phyloP scores from a whole-genome alignment of 2,888 invertebrate genomes.

The Dascillus cervinus region DNA sequence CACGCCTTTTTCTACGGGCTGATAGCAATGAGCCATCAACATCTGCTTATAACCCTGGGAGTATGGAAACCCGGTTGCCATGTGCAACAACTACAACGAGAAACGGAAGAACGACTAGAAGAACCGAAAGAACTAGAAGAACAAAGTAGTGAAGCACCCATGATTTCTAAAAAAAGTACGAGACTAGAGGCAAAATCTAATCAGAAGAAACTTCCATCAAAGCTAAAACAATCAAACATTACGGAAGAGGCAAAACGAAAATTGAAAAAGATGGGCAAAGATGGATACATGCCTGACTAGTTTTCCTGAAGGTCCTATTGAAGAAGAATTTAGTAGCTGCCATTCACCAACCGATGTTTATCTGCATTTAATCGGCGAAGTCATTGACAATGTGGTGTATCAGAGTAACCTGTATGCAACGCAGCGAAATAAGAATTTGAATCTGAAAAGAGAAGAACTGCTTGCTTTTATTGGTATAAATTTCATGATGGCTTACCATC shows the following conservation, averaged over 20 bases:
- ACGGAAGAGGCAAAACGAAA: constrained; percentile 2
- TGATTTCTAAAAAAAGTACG: constrained; percentile 3
- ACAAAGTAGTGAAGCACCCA: not conserved
- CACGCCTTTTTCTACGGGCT: too few species aligned
- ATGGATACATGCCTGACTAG: constrained; percentile 5
- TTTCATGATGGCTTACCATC: constrained; percentile 7
- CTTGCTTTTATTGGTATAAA: constrained; percentile 9
- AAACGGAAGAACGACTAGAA: not conserved
- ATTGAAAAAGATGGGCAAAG: constrained; percentile 3
- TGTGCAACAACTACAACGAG: too few species aligned
- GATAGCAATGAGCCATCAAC: too few species aligned
- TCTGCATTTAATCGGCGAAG: constrained; percentile 5
- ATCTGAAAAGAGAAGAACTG: constrained; percentile 10
- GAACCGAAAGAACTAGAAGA: not conserved
- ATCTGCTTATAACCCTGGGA: too few species aligned
- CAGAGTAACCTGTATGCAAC: constrained; percentile 11
- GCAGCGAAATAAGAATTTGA: constrained; percentile 8
- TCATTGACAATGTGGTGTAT: constrained; percentile 10
- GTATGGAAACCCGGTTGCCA: too few species aligned
- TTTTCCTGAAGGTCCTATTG: constrained; percentile 4
- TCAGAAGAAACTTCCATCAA: too few species aligned
- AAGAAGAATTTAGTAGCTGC: constrained; percentile 5
- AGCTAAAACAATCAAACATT: constrained; percentile 1
- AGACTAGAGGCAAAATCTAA: not conserved
- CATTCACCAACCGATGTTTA: constrained; percentile 10